Evolutionary conservation across 2,797 vertebrate genomes (phyloP), one percentile per base, ranked within the genome.

Genomic region (Xiphophorus birchmanni): DNA sequence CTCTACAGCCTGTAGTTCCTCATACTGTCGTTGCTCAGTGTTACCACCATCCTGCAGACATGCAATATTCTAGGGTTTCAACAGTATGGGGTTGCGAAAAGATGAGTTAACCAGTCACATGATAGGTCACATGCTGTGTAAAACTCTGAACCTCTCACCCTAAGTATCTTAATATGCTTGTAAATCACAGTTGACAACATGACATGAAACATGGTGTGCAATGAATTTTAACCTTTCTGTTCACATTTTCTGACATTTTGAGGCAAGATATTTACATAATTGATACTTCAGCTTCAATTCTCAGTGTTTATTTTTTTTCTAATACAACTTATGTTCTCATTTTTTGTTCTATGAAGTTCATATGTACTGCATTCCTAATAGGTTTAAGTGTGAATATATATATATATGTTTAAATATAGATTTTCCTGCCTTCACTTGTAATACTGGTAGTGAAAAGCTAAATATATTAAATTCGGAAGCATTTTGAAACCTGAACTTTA

Each of bases 71-170:
- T 89, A 52, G 80, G 63, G 73, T 86, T 87, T 80, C 78, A 13
- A 37, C 42, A 77, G 58, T 80, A 86, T 65, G 73, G 13, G 79
- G 81, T 88, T 80, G 75, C 75, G 89, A 89, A 76, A 90, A 90
- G 83, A 90, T 77, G 86, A 92, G 92, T 80, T 87, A 88, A 87
- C 80, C 75, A 71, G 90, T 84, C 82, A 94, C 82, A 79, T 80
- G 91, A 95, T 94, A 92, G 37, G 90, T 90, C 89, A 93, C 88
- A 91, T 91, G 87, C 69, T 84, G 82, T 80, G 85, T 93, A 88
- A 92, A 94, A 89, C 45, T 82, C 82, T 84, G 82, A 91, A 87
- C 91, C 78, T 89, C 85, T 58, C 84, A 75, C 82, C 78, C 63
- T 67, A 48, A 82, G 87, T 89, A 80, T 88, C 88, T 90, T 81